A percentile compares a stretch with the other conserved stretches of the same genome.
phyloP scores from a whole-genome alignment of 1,140 invertebrate genomes.

The Colletes gigas region DNA sequence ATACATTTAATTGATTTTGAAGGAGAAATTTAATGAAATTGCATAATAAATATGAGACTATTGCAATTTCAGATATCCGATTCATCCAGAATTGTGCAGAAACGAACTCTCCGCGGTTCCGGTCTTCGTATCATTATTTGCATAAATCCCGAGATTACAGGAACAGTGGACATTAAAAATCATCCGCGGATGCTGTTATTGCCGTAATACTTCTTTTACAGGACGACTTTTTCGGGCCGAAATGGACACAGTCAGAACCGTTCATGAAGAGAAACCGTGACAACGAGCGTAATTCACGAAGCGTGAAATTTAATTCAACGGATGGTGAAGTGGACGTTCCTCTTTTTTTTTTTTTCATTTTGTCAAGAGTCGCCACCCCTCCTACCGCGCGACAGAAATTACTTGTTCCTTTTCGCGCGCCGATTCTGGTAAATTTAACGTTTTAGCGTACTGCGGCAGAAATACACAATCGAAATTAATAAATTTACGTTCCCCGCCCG shows the following conservation, averaged over 20 bases:
- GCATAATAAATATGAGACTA: too few relatives aligned
- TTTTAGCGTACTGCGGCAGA: neutral
- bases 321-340: neutral
- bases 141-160: neutral
- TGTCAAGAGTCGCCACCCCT: neutral
- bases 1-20: too few relatives aligned
- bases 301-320: constrained; percentile 5
- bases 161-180: neutral
- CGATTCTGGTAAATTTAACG: neutral
- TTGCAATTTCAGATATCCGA: too few relatives aligned
- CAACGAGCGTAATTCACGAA: neutral
- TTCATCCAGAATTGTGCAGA: too few relatives aligned
- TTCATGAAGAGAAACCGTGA: neutral
- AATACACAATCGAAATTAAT: neutral
- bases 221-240: neutral
- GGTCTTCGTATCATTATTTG: neutral
- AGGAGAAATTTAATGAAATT: too few relatives aligned
- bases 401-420: neutral
- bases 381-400: neutral
- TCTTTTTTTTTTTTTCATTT: neutral
- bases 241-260: neutral
- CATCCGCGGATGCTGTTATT: neutral
- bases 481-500: neutral
- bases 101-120: neutral
- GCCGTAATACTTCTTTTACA: neutral